These are phyloP conservation scores for Graptemys geographica DNA, from an alignment of 2,797 vertebrate genomes.

Conservation along the genomic window DNA sequence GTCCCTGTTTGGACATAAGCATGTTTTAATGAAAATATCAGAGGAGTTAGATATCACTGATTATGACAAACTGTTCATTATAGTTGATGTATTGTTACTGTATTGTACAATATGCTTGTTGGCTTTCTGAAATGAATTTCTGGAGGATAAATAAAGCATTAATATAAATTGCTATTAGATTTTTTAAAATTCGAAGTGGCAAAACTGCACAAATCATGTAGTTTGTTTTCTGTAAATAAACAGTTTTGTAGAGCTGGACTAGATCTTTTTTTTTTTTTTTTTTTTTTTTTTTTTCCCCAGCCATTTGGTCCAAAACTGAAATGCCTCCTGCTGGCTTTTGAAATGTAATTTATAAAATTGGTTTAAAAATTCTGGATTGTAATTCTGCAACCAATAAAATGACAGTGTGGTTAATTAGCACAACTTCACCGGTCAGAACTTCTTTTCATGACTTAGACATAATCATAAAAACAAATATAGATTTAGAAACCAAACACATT, in stretches of 20 bases:
- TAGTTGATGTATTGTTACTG: not conserved
- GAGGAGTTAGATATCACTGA: not conserved
- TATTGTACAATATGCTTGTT: not conserved
- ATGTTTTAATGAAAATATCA: not conserved
- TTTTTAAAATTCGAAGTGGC: not conserved
- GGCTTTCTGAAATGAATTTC: not conserved
- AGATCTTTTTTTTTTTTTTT: too few species aligned
- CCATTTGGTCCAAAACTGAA: not conserved
- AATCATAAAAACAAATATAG: not conserved
- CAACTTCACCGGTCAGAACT: not conserved
- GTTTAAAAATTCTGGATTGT: not conserved
- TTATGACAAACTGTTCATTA: too few species aligned
- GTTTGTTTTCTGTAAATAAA: not conserved
- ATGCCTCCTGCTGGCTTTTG: not conserved
- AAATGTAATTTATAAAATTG: not conserved
- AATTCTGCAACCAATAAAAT: not conserved
- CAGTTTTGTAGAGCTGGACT: not conserved
- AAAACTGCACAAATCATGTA: not conserved
- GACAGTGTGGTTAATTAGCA: not conserved
- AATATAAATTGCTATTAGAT: not conserved
- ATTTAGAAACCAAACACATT: not conserved
- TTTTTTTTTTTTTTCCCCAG: too few species aligned
- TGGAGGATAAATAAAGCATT: not conserved
- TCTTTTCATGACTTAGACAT: not conserved
- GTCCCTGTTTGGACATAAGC: not conserved